Evolutionary conservation across 2,113 vertebrate genomes (phyloP).

Genomic region (Heterotis niloticus): DNA sequence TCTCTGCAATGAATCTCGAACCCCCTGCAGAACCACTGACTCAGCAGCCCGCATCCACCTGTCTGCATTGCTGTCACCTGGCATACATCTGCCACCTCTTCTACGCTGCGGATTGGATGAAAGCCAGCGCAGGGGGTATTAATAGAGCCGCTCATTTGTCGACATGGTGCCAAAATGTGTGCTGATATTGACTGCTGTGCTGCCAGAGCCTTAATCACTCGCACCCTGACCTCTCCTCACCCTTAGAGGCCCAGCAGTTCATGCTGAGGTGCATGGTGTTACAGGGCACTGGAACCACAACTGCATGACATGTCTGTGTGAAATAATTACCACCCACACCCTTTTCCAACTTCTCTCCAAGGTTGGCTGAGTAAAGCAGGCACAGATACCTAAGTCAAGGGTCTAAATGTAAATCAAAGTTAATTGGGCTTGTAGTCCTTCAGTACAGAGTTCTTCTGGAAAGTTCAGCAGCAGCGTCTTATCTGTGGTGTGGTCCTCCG

Average conservation of each 20-base stretch:
- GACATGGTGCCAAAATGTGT: constrained; percentile 41
- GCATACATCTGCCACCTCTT: background rate
- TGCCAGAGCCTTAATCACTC: background rate
- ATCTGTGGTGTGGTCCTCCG: background rate
- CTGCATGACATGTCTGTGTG: constrained; percentile 23
- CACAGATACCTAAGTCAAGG: background rate
- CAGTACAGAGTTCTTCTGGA: background rate
- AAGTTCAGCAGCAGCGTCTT: background rate
- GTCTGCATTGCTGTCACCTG: background rate
- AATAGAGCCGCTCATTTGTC: constrained; percentile 41
- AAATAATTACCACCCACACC: constrained; percentile 26
- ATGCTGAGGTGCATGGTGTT: background rate
- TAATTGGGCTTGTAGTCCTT: too few species aligned
- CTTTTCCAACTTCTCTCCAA: too few species aligned
- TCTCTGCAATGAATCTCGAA: too few species aligned
- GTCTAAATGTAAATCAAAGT: too few species aligned
- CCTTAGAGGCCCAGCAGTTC: background rate
- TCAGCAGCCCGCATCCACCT: background rate
- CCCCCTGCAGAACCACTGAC: background rate
- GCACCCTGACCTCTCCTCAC: background rate
- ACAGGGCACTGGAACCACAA: constrained; percentile 10
- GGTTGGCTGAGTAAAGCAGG: background rate
- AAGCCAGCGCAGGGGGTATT: constrained; percentile 30
- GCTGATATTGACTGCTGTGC: constrained; percentile 27
- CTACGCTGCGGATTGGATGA: constrained; percentile 29